A percentile compares a stretch with the other conserved stretches of the same genome.
phyloP scores from a whole-genome alignment of 2,113 vertebrate species.

The Lamprologus speciosus region DNA sequence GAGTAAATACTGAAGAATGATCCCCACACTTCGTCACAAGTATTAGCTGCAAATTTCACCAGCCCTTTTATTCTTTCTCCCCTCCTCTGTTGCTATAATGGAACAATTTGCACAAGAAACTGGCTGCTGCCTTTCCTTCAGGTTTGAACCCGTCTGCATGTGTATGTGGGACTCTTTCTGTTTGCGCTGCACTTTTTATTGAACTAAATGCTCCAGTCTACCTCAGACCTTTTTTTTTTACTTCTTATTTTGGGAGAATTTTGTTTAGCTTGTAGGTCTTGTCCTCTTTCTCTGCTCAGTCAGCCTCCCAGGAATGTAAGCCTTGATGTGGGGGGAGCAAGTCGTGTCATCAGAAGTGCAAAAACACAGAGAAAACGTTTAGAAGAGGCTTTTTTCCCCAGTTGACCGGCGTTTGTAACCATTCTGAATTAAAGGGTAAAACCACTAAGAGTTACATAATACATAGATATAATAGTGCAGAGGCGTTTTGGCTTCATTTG shows the following conservation, averaged over 20 bases:
- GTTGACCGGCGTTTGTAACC: not conserved
- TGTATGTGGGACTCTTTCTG: constrained; percentile 20
- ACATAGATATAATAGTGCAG: not conserved
- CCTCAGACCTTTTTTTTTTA: not conserved
- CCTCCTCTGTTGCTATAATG: constrained; percentile 32
- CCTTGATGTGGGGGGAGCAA: constrained; percentile 12
- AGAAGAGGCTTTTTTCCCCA: not conserved
- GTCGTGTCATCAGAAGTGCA: not conserved
- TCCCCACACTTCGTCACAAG: not conserved
- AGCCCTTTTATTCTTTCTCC: not conserved
- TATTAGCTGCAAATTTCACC: not conserved
- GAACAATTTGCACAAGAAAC: constrained; percentile 14
- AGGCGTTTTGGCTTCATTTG: not conserved
- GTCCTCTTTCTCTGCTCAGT: constrained; percentile 29
- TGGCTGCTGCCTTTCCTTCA: not conserved
- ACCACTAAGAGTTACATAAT: not conserved
- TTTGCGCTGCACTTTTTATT: constrained; percentile 40
- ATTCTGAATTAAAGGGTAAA: not conserved
- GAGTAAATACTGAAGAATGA: constrained; percentile 34
- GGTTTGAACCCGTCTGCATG: not conserved
- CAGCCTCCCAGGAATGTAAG: constrained; percentile 14
- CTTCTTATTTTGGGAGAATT: not conserved
- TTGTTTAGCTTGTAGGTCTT: constrained; percentile 47
- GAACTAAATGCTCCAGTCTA: not conserved
- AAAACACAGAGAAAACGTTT: not conserved